Evolutionary conservation across 2,888 invertebrate genomes (phyloP), one percentile per base, ranked within the genome.

Genomic region (Pyrrhia umbra): DNA sequence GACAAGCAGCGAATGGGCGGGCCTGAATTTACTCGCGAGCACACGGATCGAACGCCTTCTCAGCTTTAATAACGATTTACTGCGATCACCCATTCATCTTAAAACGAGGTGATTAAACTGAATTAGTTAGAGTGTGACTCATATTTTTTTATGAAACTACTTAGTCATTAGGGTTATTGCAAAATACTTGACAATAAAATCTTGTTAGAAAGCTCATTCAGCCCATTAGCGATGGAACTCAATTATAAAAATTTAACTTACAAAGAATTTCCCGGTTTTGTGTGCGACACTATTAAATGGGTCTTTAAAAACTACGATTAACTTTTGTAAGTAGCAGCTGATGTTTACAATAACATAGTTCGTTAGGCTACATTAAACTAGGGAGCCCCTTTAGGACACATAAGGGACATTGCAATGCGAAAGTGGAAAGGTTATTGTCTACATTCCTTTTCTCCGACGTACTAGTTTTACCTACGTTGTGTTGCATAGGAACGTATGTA

Each of bases 1-100:
- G 75, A 68, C 63, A 74, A 77, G 75, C 75, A 75, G 49, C 45
- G 75, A 68, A 77, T 74, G 51, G 75, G 75, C 68, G 74, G 62
- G 47, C 52, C 63, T 16, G 34, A 45, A 51, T 54, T 43, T 59
- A 60, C 45, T 59, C 43, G 52, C 25, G 49, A 56, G 50, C 56
- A 57, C 42, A 51, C 46, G 43, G 45, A 75, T 68, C 60, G 62
- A 77, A 65, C 55, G 59, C 59, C 37, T 49, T 60, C 62, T 57
- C 30, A 61, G 47, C 49, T 55, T 23, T 68, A 68, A 73, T 54
- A 66, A 40, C 66, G 55, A 68, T 73, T 65, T 55, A 65, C 30
- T 49, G 49, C 13, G 42, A 68, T 66, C 47, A 54, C 66, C 40
- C 34, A 46, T 66, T 65, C 52, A 72, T 67, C 72, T 52, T 30